Evolutionary conservation across 2,797 vertebrate genomes (phyloP), one percentile per base, ranked within the genome.

Genomic region (Thamnophis elegans): DNA sequence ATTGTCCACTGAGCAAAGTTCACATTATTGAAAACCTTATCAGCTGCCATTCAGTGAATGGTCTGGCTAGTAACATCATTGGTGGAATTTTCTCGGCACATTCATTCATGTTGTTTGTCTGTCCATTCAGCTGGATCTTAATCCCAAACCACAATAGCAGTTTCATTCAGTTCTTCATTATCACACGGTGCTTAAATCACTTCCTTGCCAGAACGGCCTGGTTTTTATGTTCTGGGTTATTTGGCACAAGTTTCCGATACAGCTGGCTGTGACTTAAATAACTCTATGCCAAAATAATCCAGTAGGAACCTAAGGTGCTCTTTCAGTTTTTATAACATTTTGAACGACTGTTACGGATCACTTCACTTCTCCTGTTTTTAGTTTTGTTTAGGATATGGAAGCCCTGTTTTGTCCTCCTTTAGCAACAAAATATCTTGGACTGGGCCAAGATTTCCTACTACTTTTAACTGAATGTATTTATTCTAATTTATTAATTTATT

Each of bases 81-180:
- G 14, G 0, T 95, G 95, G 96, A 94, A 95, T 87, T 96, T 95
- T 95, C 92, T 94, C 93, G 92, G n/a, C 94, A 94, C 94, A 94
- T 97, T 96, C 97, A 95, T 96, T 95, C 58, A 95, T 93, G 90
- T 90, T 97, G 95, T 97, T 97, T 97, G 95, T 95, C 95, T 95
- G 96, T 95, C 95, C 94, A 78, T 95, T 87, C 89, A 89, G 94
- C 95, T 94, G 96, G 94, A 95, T 86, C 12, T 93, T 96, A 96
- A 96, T 96, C 94, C 95, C 92, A 91, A 88, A 22, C 93, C 95
- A 97, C 94, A 96, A 95, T 55, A 91, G 94, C n/a, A 20, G 58
- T 91, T 96, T 97, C 94, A 95, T 93, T 96, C 95, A 86, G 87
- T 95, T 94, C 25, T 73, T 36, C 89, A 92, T 94, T 90, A 91